Evolutionary conservation across 2,113 vertebrate species (phyloP), one percentile per base, ranked within the genome.

Genomic region (Tauraco erythrolophus): DNA sequence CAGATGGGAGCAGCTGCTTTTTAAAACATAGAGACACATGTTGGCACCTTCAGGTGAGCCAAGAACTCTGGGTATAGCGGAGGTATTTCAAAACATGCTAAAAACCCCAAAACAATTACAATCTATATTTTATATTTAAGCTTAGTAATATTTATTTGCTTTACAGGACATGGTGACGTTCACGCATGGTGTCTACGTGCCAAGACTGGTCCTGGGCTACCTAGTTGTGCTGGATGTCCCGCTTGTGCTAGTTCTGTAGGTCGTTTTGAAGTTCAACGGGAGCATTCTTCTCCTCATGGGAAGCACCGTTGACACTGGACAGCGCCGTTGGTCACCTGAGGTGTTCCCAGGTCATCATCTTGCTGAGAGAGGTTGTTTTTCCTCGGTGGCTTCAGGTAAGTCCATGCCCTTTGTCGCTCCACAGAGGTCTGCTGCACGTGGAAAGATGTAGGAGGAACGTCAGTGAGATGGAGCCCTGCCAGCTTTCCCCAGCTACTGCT

Each of bases 141-240:
- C 6, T 25, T 35, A n/a, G 28, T 23, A 28, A 31, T 30, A 57
- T 19, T 33, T 43, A 0, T 31, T 51, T 61, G 61, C 31, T 27
- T 35, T 39, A 4, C 27, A 71, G 57, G 57, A 15, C 2, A 1
- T 1, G 56, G 25, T 9, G 37, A 75, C 14, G 35, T 25, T 51
- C 10, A 6, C 0, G 16, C 6, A 1, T 10, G 7, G 8, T 4
- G 18, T 37, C 62, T 39, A 45, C 48, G 31, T 54, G 6, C 11
- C 7, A 5, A 50, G 51, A 14, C 31, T 17, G 30, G 22, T 16
- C 4, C 41, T 31, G 51, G 23, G 30, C 53, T 76, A 12, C 11
- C 9, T 39, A 1, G 7, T 9, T 1, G 9, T 50, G 43, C 46
- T 19, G 31, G 39, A 14, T 23, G 37, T 6, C 7, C 19, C 2